These are phyloP conservation scores for Osmerus mordax DNA, from an alignment of 2,113 vertebrate species.

Conservation along the genomic window DNA sequence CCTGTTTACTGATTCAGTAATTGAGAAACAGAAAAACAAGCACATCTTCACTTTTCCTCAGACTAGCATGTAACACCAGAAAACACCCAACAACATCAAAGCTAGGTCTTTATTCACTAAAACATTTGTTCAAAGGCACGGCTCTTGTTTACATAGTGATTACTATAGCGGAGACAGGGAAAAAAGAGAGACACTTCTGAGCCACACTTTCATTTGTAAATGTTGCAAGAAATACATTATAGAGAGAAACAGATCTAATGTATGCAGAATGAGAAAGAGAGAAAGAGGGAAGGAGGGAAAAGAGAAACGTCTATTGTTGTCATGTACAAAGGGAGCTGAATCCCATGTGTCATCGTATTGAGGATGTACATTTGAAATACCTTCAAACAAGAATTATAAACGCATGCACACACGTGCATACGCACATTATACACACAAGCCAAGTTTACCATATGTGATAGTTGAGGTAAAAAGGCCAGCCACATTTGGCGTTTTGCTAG, in stretches of 20 bases:
- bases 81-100: conserved; percentile 35
- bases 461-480: too few relatives aligned
- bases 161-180: background rate
- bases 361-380: background rate
- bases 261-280: conserved; percentile 27
- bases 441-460: too few relatives aligned
- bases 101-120: conserved; percentile 26
- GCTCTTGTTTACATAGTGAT: conserved; percentile 22
- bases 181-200: background rate
- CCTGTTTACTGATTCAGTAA: conserved; percentile 19
- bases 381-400: background rate
- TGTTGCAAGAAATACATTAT: too few relatives aligned
- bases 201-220: background rate
- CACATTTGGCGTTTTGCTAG: too few relatives aligned
- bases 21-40: conserved; percentile 21
- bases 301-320: background rate
- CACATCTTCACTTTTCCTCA: background rate
- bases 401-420: background rate
- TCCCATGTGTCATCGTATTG: conserved; percentile 28
- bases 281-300: background rate
- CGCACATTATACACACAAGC: background rate
- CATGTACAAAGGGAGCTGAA: conserved; percentile 29
- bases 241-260: conserved; percentile 11
- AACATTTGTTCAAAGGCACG: conserved; percentile 22
- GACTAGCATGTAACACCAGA: conserved; percentile 26